Conservation (phyloP, 2,113 vertebrate genomes). For the Cyanistes caeruleus region DNA sequence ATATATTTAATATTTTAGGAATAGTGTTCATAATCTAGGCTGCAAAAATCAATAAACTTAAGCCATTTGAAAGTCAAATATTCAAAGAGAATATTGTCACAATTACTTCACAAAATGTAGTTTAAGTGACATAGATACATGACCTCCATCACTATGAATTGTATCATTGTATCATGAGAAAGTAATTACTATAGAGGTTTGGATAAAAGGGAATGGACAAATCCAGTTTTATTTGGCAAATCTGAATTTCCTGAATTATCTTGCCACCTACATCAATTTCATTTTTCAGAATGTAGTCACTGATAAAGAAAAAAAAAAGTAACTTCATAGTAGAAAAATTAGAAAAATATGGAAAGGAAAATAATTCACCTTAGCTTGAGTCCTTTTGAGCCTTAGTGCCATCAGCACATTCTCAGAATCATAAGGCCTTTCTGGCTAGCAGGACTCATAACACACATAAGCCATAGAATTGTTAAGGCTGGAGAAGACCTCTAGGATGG, state of each 20-base stretch:
- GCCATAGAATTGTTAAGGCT: accelerated
- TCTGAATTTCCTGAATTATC: background rate
- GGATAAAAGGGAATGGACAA: background rate
- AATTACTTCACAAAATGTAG: background rate
- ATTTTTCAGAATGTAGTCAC: background rate
- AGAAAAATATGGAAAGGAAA: background rate
- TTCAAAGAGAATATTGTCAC: background rate
- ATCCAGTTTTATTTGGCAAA: background rate
- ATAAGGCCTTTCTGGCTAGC: background rate
- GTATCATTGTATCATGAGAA: background rate
- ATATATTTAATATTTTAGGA: background rate
- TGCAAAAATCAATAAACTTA: background rate
- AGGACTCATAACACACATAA: background rate
- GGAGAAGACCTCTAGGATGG: background rate
- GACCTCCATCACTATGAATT: background rate
- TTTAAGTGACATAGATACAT: background rate
- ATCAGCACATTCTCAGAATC: background rate
- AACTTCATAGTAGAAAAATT: background rate
- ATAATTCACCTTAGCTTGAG: background rate
- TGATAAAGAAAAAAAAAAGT: background rate
- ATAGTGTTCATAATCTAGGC: background rate
- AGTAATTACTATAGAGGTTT: background rate
- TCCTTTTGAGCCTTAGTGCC: background rate
- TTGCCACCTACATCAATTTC: background rate
- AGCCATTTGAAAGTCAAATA: background rate